Evolutionary conservation across 2,113 vertebrate genomes (phyloP), one percentile per base, ranked within the genome.

Genomic region (Oreocharis arfaki): DNA sequence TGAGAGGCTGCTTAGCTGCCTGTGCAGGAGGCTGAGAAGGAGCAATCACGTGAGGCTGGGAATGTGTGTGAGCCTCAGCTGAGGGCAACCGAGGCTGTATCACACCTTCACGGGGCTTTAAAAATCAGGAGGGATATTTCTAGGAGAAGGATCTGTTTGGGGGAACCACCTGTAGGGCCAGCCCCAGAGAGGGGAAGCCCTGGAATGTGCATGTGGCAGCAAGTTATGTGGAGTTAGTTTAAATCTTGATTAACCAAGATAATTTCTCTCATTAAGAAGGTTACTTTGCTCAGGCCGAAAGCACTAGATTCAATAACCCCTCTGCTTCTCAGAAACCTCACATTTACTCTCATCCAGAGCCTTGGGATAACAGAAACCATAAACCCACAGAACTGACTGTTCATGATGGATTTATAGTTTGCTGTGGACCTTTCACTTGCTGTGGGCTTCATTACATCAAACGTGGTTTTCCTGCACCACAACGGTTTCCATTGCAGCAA

Each of bases 71-170:
- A 41, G 20, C 26, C 39, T 50, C 69, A 50, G 32, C 32, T 27
- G 21, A 55, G 57, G 22, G n/a, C 68, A 53, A 2, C 20, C 1
- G 0, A 79, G 63, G 22, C 35, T 3, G 1, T n/a, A 4, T 61
- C 47, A 39, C 77, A 67, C 23, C 23, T 81, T 44, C 16, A 4
- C 9, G 53, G 18, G 53, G 28, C 33, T 55, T 81, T 64, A 35
- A 47, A 79, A 61, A 63, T 13, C 4, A 20, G 3, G 24, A 71
- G 49, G 9, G 46, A 6, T 19, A 17, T 89, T 91, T 57, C 52
- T 23, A 67, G 46, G 28, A 44, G 9, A 41, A 55, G 63, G 35
- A 41, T 1, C 7, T 2, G 3, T 57, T 10, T 59, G 24, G 7
- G 19, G 13, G 13, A 67, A 14, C 1, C 13, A 32, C 22, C 9